Percentiles rank a stretch among this genome's conserved stretches.
Conservation (phyloP, 2,113 vertebrate genomes). For the Phylloscopus trochiloides region DNA sequence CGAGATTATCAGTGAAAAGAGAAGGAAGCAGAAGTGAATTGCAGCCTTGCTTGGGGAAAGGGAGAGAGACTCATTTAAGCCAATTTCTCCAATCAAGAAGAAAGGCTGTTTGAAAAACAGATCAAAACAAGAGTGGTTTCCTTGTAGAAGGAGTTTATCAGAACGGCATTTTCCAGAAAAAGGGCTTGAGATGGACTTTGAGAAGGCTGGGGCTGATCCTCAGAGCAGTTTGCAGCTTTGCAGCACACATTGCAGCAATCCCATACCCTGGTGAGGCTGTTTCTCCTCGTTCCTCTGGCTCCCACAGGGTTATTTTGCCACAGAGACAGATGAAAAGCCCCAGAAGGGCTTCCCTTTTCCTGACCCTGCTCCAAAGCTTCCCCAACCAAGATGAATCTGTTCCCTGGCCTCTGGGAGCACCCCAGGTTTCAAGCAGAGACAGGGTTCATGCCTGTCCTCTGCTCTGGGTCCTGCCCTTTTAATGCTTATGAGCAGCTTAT, state of each 20-base stretch:
- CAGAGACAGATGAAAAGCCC: background rate
- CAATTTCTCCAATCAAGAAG: conserved; percentile 29
- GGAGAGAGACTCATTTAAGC: background rate
- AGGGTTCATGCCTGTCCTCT: background rate
- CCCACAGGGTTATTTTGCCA: background rate
- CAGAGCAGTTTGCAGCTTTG: background rate
- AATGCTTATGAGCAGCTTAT: background rate
- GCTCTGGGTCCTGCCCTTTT: background rate
- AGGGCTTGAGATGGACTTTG: background rate
- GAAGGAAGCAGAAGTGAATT: background rate
- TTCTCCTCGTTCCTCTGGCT: background rate
- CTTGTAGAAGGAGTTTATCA: background rate
- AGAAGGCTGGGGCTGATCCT: background rate
- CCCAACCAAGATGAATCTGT: background rate
- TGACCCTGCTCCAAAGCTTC: background rate
- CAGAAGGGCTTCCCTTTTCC: background rate
- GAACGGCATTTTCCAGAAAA: background rate
- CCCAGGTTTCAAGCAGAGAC: background rate
- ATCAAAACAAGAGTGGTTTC: background rate
- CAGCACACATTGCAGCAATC: accelerated
- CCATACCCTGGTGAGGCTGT: background rate
- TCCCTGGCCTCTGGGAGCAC: background rate
- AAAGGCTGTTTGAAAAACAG: conserved; percentile 32
- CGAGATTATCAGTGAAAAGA: background rate
- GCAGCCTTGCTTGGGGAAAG: background rate